Evolutionary conservation across 2,888 invertebrate species (phyloP), one percentile per base, ranked within the genome.

Genomic region (Andrena dorsata): DNA sequence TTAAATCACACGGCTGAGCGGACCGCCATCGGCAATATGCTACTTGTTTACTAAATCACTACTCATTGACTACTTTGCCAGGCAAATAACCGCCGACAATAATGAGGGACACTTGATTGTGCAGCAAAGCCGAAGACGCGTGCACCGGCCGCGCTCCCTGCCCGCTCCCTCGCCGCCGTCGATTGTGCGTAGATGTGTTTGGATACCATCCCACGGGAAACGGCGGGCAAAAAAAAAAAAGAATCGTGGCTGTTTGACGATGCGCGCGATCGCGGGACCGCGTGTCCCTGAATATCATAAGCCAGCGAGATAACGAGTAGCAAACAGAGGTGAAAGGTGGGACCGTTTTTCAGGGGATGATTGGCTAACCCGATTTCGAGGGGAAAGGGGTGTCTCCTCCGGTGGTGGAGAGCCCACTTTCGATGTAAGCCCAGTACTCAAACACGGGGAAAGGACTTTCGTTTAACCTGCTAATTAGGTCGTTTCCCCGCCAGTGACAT

Each of bases 21-120:
- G 79, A 70, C 89, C 80, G 89, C 90, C 92, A 89, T 91, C 90
- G 90, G 86, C 93, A 93, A 92, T 93, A 93, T 93, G 93, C 92
- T 93, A 92, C 93, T 92, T 93, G 92, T 93, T 92, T 93, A 89
- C 92, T 84, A 85, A 92, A 92, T 90, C 90, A 86, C 83, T 87
- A 85, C 88, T 88, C 89, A 89, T 89, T 89, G 89, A 90, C 90
- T 89, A 89, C 81, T 80, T 73, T 79, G 78, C 86, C 85, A 69
- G 82, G 81, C 88, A 90, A 91, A 91, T 88, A 91, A 90, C 89
- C 88, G 79, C 86, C 76, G 58, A 88, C 84, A 86, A 86, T 89
- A 89, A 91, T 86, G 89, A 89, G 89, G 85, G 89, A 87, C 90
- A 92, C 92, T 92, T 88, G 91, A 92, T 92, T 91, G 90, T 90